Evolutionary conservation across 2,797 vertebrate genomes (phyloP), one percentile per base, ranked within the genome.

Genomic region (Anabas testudineus): DNA sequence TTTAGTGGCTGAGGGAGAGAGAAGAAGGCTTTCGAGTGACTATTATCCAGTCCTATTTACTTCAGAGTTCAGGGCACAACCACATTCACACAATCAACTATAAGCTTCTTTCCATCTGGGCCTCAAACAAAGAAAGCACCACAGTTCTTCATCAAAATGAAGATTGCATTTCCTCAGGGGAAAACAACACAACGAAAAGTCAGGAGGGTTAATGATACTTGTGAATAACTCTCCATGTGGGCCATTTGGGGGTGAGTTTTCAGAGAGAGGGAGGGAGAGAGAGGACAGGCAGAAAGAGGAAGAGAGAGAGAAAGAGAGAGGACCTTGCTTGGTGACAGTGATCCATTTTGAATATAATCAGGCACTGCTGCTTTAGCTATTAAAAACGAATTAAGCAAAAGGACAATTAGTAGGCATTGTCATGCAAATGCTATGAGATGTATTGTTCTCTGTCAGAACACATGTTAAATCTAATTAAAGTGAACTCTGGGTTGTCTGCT

Each of bases 381-480:
- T 91, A 90, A 91, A 92, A 90, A 90, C 76, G 45, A 92, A 92
- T 92, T 85, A 91, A 84, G 83, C 74, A 68, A 81, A 78, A 82
- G 83, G 74, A 84, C 88, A 93, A 91, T 91, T 87, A 91, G 77
- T 69, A 66, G 53, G 62, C 79, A 92, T 92, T 93, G 86, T 92
- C 85, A 92, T 92, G 90, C 85, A 90, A 91, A 92, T 90, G 56
- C 61, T 22, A 26, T 52, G 61, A 75, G 71, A 88, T 86, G 80
- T 57, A 86, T 90, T 92, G 88, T 92, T 87, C 72, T 69, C 71
- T 42, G 15, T 78, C 58, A 73, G 78, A 90, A 92, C 90, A 92
- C 80, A 84, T 89, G 88, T 93, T 89, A 81, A 86, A 89, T 91
- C 88, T 88, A 92, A 92, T 93, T 90, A 90, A 92, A 90, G 72